phyloP scores from a whole-genome alignment of 2,113 vertebrate species.

The Petrocephalus zakoni region DNA sequence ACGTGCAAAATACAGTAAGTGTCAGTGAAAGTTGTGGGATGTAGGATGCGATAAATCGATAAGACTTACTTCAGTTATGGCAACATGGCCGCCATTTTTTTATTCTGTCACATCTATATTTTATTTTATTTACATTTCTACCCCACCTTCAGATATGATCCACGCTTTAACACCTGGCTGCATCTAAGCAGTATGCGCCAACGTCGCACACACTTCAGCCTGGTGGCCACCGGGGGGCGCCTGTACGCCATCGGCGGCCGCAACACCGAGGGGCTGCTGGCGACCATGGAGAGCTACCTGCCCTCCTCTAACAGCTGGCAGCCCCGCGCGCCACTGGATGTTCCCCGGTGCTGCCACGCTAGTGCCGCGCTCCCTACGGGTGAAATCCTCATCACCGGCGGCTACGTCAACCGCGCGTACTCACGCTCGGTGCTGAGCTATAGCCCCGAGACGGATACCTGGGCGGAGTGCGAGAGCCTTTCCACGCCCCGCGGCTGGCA shows the following conservation, averaged over 20 bases:
- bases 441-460: slow-evolving; percentile 52
- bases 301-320: slow-evolving; percentile 73
- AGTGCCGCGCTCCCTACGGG: slow-evolving; percentile 57
- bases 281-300: slow-evolving; percentile 69
- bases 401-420: slow-evolving; percentile 73
- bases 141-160: slow-evolving; percentile 62
- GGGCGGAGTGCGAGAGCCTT: slow-evolving; percentile 59
- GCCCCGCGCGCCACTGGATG: slow-evolving; percentile 63
- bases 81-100: background rate
- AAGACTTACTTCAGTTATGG: background rate
- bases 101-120: too few relatives aligned
- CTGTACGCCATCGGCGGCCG: slow-evolving; percentile 70
- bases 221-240: slow-evolving; percentile 62
- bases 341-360: slow-evolving; percentile 73
- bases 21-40: background rate
- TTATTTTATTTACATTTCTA: background rate
- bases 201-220: slow-evolving; percentile 73
- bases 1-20: background rate
- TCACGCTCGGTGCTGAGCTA: slow-evolving; percentile 66
- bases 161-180: slow-evolving; percentile 75
- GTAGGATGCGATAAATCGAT: background rate
- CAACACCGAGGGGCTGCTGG: slow-evolving; percentile 63
- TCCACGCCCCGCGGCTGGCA: slow-evolving; percentile 73
- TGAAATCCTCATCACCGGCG: slow-evolving; percentile 67
- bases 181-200: slow-evolving; percentile 75